Evolutionary conservation across 2,797 vertebrate genomes (phyloP), one percentile per base, ranked within the genome.

Genomic region (Myotis myotis): DNA sequence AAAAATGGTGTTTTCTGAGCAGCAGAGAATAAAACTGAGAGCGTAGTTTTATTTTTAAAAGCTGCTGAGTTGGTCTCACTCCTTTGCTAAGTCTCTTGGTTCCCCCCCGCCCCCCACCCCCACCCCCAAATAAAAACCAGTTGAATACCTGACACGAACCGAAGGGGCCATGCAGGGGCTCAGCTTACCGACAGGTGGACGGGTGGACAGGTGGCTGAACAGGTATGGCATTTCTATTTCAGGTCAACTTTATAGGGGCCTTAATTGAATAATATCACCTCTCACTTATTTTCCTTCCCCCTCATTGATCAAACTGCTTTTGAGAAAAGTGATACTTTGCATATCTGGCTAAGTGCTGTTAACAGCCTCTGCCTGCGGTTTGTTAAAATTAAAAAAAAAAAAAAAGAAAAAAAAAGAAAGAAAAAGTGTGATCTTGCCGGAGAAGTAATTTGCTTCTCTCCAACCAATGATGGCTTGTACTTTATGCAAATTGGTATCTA

Each of bases 401-500:
- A 87, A 92, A 30, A 16, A n/a, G n/a, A n/a, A 2, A 2, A 98
- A 98, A 97, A 98, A 98, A 98, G 98, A 98, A 95, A 10, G 7
- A 88, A 93, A 92, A 99, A 99, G 99, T 99, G 98, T 99, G 99
- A 99, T 99, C 99, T 99, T 99, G 99, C 99, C 97, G 98, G 98
- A 99, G 99, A 99, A 99, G 99, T 99, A 99, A 99, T 99, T 99
- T 99, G 99, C 99, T 99, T 99, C 99, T 99, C 99, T 99, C 99
- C 98, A 99, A 99, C 99, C 99, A 98, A 99, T 99, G 99, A 99
- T 99, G 99, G 99, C 99, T 99, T 99, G 99, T 99, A 99, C 99
- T 99, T 99, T 99, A 99, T 99, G 99, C 98, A 99, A 99, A 99
- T 99, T 99, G 99, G 99, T 99, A 99, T 99, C 99, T 99, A 98